Conservation (phyloP, 2,797 vertebrate genomes). For the Schizothorax lantsangensis region DNA sequence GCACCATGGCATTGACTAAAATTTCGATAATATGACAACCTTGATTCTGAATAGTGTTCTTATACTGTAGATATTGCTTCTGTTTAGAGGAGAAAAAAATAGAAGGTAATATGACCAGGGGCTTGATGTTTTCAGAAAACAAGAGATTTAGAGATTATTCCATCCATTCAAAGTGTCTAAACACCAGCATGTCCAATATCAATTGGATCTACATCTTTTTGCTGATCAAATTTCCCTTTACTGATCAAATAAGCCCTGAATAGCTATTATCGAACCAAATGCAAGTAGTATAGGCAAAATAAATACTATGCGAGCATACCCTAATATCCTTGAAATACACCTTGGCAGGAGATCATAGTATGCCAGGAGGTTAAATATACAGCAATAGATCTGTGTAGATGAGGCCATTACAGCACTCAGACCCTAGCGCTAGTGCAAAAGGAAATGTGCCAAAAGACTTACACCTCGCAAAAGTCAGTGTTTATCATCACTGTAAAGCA, state of each 20-base stretch:
- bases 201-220: slow-evolving; percentile 10
- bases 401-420: slow-evolving; percentile 67
- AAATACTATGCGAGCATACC: slow-evolving; percentile 20
- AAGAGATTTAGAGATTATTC: background rate
- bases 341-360: slow-evolving; percentile 57
- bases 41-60: background rate
- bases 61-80: background rate
- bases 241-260: slow-evolving; percentile 13
- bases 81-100: background rate
- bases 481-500: slow-evolving; percentile 33
- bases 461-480: slow-evolving; percentile 1
- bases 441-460: slow-evolving; percentile 35
- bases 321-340: slow-evolving; percentile 59
- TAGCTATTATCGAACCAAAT: slow-evolving; percentile 7
- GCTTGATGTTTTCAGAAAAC: background rate
- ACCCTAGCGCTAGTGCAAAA: slow-evolving; percentile 47
- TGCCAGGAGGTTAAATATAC: slow-evolving; percentile 72
- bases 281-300: background rate
- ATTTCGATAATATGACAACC: background rate
- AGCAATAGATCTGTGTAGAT: slow-evolving; percentile 70
- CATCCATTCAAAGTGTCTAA: background rate
- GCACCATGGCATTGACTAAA: background rate
- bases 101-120: background rate
- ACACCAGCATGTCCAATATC: background rate
- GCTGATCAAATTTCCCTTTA: slow-evolving; percentile 12